Conservation (phyloP, 1,140 invertebrate genomes). For the Meloidogyne exigua region DNA sequence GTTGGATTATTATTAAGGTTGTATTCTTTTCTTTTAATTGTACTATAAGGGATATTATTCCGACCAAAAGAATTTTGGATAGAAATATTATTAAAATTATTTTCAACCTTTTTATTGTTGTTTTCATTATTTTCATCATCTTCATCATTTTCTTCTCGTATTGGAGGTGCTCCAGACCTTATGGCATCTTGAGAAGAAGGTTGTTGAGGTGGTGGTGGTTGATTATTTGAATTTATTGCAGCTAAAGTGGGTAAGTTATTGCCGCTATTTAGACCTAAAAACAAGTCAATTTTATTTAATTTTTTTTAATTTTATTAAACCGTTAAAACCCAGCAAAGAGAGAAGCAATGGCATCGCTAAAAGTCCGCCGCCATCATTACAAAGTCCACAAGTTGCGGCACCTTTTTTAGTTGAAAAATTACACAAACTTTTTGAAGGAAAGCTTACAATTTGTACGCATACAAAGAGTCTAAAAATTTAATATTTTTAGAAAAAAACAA, state of each 20-base stretch:
- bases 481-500: neutral
- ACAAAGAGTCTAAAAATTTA: constrained; percentile 6
- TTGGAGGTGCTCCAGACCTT: neutral
- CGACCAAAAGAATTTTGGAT: neutral
- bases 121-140: neutral
- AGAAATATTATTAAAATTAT: neutral
- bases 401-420: neutral
- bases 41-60: no score
- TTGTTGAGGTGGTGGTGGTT: neutral
- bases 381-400: constrained; percentile 13
- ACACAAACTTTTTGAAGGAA: neutral
- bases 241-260: neutral
- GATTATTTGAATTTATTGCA: neutral
- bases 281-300: neutral
- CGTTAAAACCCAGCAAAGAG: neutral
- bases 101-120: neutral
- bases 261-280: neutral
- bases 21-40: no score
- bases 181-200: neutral
- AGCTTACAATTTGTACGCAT: neutral
- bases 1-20: neutral
- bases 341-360: neutral
- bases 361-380: constrained; percentile 11
- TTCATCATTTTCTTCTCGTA: neutral
- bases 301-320: neutral